Conservation (phyloP, 2,888 invertebrate species). For the Ligdia adustata region DNA sequence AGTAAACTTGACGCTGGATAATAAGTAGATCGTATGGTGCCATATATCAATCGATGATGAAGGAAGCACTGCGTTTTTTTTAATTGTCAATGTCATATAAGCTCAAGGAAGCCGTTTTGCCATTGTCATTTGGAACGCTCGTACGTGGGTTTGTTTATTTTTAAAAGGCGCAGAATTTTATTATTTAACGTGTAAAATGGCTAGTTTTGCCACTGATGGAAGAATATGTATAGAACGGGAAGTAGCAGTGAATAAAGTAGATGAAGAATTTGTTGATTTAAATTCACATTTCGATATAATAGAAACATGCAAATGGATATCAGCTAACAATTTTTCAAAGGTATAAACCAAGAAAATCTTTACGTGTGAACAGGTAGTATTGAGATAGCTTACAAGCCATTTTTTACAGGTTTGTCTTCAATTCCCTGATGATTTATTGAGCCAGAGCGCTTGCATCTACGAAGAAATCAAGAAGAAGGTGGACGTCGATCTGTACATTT, state of each 20-base stretch:
- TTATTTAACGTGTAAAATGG: no score
- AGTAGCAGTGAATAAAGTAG: conserved; percentile 49
- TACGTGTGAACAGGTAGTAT: background rate
- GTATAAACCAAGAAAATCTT: conserved; percentile 75
- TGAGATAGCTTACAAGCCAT: background rate
- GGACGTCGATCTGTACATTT: conserved; percentile 87
- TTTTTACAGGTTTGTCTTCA: conserved; percentile 92
- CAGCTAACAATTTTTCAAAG: conserved; percentile 85
- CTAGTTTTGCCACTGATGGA: conserved; percentile 81
- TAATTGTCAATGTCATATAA: no score
- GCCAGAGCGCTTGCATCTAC: conserved; percentile 87
- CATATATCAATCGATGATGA: no score
- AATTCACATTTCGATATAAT: conserved; percentile 83
- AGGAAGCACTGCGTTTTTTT: no score
- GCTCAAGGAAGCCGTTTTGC: no score
- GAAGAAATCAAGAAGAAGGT: conserved; percentile 74
- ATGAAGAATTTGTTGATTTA: conserved; percentile 53
- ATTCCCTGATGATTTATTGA: conserved; percentile 93
- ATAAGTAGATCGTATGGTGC: no score
- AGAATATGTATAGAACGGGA: conserved; percentile 80
- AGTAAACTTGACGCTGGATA: no score
- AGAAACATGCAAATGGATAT: conserved; percentile 88
- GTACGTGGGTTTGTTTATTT: no score
- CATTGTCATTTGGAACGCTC: no score
- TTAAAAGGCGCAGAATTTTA: no score